phyloP scores from a whole-genome alignment of 2,888 invertebrate genomes.

The Cryptocephalus moraei region DNA sequence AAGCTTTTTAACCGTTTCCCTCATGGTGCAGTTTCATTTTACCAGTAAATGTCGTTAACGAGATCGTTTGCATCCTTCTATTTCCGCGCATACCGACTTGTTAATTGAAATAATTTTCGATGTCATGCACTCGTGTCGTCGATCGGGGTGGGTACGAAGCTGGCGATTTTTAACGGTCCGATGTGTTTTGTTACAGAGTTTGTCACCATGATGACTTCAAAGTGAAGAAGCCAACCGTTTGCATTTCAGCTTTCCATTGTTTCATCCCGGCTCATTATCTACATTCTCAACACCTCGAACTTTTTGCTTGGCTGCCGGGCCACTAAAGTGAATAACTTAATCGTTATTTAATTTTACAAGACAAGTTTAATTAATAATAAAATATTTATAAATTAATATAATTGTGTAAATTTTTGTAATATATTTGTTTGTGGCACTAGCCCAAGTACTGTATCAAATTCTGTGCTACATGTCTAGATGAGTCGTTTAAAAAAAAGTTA shows the following conservation, averaged over 20 bases:
- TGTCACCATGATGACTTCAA: constrained; percentile 99
- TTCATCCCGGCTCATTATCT: constrained; percentile 38
- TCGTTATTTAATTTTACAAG: constrained; percentile 35
- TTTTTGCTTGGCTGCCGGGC: constrained; percentile 36
- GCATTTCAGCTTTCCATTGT: constrained; percentile 40
- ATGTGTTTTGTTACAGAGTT: constrained; percentile 68
- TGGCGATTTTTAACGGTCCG: no score
- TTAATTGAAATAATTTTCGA: no score
- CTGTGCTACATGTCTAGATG: constrained; percentile 31
- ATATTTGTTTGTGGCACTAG: constrained; percentile 27
- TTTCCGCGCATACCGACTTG: no score
- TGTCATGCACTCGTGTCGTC: no score
- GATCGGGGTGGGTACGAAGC: no score
- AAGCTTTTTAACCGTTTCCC: no score
- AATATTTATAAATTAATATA: constrained; percentile 38
- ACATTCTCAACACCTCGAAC: constrained; percentile 35
- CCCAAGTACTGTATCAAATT: constrained; percentile 26
- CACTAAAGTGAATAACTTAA: constrained; percentile 36
- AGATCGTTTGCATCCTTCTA: no score
- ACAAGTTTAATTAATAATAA: constrained; percentile 32
- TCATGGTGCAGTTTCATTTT: no score
- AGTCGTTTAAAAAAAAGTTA: constrained; percentile 20
- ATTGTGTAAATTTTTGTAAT: constrained; percentile 43
- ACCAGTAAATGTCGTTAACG: no score
- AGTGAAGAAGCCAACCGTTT: constrained; percentile 72